Evolutionary conservation across 2,797 vertebrate species (phyloP).

Genomic region (Setipinna tenuifilis): DNA sequence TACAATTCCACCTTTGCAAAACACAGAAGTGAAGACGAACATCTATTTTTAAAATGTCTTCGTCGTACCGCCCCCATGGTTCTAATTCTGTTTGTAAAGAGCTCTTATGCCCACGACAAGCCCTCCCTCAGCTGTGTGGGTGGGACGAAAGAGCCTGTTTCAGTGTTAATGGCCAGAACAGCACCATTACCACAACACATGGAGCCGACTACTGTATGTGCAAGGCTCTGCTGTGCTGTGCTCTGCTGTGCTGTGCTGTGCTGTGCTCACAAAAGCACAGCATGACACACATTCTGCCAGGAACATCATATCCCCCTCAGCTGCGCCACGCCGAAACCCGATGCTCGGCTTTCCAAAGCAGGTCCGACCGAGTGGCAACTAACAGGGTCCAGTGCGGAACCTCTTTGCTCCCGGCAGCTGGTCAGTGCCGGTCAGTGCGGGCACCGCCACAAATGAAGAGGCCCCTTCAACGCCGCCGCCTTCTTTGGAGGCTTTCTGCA

Average conservation of each 20-base stretch:
- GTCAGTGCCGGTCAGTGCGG: too few relatives aligned
- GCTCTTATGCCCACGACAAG: not conserved
- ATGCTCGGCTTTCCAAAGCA: not conserved
- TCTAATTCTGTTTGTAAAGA: not conserved
- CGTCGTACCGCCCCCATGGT: not conserved
- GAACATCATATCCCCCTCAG: conserved; percentile 8
- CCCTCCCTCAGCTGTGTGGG: not conserved
- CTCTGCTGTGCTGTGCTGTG: conserved; percentile 10
- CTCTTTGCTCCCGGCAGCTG: too few relatives aligned
- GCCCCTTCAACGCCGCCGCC: not conserved
- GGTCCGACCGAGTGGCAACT: not conserved
- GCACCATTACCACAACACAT: conserved; percentile 4
- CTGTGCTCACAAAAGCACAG: not conserved
- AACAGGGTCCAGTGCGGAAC: too few relatives aligned
- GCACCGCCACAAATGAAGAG: too few relatives aligned
- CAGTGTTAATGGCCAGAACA: not conserved
- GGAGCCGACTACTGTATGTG: conserved; percentile 11
- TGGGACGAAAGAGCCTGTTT: not conserved
- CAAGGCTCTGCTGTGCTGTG: not conserved
- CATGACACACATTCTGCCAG: conserved; percentile 8
- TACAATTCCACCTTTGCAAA: not conserved
- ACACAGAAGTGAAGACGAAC: not conserved
- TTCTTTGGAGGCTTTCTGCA: not conserved
- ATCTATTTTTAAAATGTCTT: not conserved
- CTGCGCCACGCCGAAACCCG: not conserved